phyloP scores from a whole-genome alignment of 2,113 vertebrate genomes.

The Regulus satrapa region DNA sequence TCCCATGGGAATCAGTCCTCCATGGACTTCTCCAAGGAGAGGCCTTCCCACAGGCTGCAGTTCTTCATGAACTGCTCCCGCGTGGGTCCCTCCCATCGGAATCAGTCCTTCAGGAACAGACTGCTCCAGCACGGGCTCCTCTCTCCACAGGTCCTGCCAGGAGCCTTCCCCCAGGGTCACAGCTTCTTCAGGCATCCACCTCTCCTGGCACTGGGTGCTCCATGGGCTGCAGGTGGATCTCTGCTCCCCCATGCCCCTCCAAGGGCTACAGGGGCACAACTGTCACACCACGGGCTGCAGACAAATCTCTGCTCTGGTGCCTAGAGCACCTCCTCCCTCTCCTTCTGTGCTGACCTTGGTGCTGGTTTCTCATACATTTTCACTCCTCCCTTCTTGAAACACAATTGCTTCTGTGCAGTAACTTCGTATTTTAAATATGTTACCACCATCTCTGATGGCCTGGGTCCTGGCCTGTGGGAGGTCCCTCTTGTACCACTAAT shows the following conservation, averaged over 20 bases:
- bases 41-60: not conserved
- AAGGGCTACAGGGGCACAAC: not conserved
- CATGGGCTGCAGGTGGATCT: not conserved
- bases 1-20: not conserved
- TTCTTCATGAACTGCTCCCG: not conserved
- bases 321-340: not conserved
- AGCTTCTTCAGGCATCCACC: not conserved
- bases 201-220: not conserved
- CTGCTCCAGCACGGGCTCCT: not conserved
- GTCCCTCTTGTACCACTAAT: not conserved
- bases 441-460: not conserved
- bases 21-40: not conserved
- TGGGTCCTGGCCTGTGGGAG: not conserved
- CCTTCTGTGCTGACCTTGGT: not conserved
- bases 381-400: not conserved
- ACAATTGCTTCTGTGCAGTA: not conserved
- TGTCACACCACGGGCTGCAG: not conserved
- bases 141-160: not conserved
- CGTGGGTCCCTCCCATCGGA: not conserved
- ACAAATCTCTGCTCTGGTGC: not conserved
- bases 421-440: no score
- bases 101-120: not conserved
- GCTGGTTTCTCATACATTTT: not conserved
- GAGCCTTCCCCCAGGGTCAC: not conserved
- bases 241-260: not conserved